Evolutionary conservation across 2,888 invertebrate species (phyloP), one percentile per base, ranked within the genome.

Genomic region (Allolobophora icterica): DNA sequence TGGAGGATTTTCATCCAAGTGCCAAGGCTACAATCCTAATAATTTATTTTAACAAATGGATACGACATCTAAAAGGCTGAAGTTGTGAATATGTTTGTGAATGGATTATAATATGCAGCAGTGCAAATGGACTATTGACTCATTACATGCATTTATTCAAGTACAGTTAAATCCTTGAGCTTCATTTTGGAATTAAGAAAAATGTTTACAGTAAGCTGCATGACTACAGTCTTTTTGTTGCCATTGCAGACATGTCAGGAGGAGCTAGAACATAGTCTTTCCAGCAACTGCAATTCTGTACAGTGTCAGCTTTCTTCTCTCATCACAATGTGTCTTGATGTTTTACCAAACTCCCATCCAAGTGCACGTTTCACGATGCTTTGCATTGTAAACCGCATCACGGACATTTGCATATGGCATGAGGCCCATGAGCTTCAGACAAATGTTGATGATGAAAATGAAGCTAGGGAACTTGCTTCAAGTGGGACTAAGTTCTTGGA

Each of bases 321-420:
- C 91, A 95, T 96, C 89, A 95, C 96, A 91, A 96, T 96, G 90
- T 96, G 96, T 92, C 95, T 96, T 91, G 96, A 96, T 92, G 95
- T 96, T 92, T 95, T 96, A 92, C 96, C 96, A 92, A 89, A 90
- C 15, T 52, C 34, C 4, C 91, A 90, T n/a, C 71, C 90, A 4
- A 90, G 90, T 45, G 42, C 89, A 1, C 91, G 38, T 30, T 92
- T 96, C 95, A 96, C 96, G 0, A 96, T 96, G 13, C 95, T 97
- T 93, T 96, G 96, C 93, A 96, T 96, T 91, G 95, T 97, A 92
- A 97, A 97, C 94, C 93, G 94, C 91, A 95, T 96, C 84, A 95
- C 96, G 91, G 97, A 97, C 94, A 95, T 96, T 38, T 95, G 96
- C 91, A 94, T 96, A 89, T 95, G 95, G 92, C 94, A 96, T 94